These are phyloP conservation scores for Alexandromys fortis DNA, from an alignment of 2,113 vertebrate genomes.

Conservation along the genomic window DNA sequence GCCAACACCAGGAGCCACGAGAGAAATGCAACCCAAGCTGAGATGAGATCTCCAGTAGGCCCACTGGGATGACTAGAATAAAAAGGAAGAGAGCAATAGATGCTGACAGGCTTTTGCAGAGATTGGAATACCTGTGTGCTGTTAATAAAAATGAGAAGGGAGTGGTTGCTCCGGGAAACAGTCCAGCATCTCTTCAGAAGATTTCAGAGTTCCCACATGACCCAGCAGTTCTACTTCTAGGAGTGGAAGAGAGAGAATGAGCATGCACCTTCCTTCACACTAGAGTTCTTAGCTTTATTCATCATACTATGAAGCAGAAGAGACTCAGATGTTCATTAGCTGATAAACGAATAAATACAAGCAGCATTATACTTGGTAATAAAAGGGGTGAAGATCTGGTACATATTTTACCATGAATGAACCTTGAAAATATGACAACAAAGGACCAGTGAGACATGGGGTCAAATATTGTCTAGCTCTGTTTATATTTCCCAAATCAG, in stretches of 20 bases:
- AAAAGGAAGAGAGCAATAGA: neutral
- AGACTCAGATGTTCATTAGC: neutral
- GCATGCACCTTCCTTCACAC: neutral
- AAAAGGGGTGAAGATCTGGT: neutral
- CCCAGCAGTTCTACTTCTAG: neutral
- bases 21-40: neutral
- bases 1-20: neutral
- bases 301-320: neutral
- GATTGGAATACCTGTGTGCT: neutral
- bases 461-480: neutral
- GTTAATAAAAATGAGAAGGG: neutral
- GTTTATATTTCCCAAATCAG: neutral
- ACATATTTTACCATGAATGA: neutral
- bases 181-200: neutral
- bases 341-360: neutral
- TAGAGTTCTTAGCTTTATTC: neutral
- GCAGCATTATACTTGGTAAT: neutral
- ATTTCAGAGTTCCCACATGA: neutral
- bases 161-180: neutral
- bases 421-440: neutral
- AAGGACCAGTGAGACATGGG: neutral
- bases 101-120: neutral
- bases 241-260: neutral
- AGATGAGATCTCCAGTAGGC: neutral
- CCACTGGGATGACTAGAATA: neutral